These are phyloP conservation scores for Porites lobata DNA, from an alignment of 92 coral and sea anemone species.

Conservation along the genomic window DNA sequence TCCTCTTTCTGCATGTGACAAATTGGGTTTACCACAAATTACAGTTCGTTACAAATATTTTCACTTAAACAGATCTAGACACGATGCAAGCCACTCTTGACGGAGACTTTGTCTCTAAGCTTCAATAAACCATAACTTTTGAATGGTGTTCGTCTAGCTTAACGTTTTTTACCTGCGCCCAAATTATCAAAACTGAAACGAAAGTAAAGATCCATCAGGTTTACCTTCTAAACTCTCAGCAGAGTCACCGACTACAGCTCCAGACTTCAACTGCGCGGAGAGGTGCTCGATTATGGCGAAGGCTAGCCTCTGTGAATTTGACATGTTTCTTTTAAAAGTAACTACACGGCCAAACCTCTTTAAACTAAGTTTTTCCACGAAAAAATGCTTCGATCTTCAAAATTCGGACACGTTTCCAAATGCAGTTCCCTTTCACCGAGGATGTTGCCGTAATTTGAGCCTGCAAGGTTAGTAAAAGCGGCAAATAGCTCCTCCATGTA, in stretches of 20 bases:
- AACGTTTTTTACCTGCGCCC: no score
- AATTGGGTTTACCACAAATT: no score
- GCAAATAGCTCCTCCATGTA: background rate
- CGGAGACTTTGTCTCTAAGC: background rate
- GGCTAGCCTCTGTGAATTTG: constrained; percentile 78
- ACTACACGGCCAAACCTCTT: background rate
- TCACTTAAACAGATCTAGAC: no score
- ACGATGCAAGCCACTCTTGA: no score
- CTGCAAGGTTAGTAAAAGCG: constrained; percentile 4
- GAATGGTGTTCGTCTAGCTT: background rate
- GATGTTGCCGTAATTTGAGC: background rate
- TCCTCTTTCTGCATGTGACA: no score
- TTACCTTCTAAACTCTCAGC: constrained; percentile 97
- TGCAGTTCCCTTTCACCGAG: background rate
- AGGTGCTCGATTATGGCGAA: constrained; percentile 90
- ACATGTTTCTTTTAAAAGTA: constrained; percentile 80
- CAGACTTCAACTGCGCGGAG: constrained; percentile 66
- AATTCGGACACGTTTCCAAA: constrained; percentile 2
- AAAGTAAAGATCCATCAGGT: background rate
- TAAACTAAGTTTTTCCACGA: background rate
- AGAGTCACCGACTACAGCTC: constrained; percentile 85
- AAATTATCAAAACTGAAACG: background rate
- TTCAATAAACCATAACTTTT: background rate
- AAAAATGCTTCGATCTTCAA: background rate
- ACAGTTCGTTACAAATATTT: no score